Base-by-base conservation (phyloP, 2,113 vertebrate genomes). In the Empidonax alnorum region DNA sequence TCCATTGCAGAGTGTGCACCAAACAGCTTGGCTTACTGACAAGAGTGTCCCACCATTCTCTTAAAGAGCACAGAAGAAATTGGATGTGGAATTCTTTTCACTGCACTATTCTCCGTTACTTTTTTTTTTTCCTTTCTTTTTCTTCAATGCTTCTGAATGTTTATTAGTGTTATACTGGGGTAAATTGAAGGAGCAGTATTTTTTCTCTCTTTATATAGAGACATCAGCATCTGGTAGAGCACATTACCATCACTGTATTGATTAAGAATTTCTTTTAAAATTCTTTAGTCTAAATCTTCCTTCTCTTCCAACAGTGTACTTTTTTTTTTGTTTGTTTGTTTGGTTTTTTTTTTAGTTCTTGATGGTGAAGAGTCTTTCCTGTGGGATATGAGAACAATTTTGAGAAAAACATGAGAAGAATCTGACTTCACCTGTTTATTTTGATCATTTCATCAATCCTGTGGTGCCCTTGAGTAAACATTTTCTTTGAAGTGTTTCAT, bases 401-500 rank as follows among this genome's bases (percentile, higher is more conserved):
- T 71, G 13, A 75, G 53, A 76, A 68, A 83, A 77, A 33, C 49
- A 68, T 63, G 35, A 72, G 83, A 86, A 81, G 37, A 53, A 52
- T 89, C 61, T 89, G 66, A 66, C 24, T 87, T 93, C 23, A 68
- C 37, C 31, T 72, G 66, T 87, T 94, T 90, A 72, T 89, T 94
- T 84, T 79, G 78, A 89, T 89, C 10, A 87, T 87, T 95, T 94
- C 58, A 62, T 69, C n/a, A 89, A 56, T 59, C n/a, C 18, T 65
- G 35, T 62, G 19, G 71, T 76, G 30, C 35, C 65, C 59, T 86
- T 75, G 68, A 94, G 86, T 87, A 94, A 92, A 87, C 12, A 84
- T 78, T 91, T 93, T 86, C 56, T 77, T 87, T 53, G 15, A 87
- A 92, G 31, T 78, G 41, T 53, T 94, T 95, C 47, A 47, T 82